Evolutionary conservation across 1,140 invertebrate genomes (phyloP), one percentile per base, ranked within the genome.

Genomic region (Rhynchophorus ferrugineus): DNA sequence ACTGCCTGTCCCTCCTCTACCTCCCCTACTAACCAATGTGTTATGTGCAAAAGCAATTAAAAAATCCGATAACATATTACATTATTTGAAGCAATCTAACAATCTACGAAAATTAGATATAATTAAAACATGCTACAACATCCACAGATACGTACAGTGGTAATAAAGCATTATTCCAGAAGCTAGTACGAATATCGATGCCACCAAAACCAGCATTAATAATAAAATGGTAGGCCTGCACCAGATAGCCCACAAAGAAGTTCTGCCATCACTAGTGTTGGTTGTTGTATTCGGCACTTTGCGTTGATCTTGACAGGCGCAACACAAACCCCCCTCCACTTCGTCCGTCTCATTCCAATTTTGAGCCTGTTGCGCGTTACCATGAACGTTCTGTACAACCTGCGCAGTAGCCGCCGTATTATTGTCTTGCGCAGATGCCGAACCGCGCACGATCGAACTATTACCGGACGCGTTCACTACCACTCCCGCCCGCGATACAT

Each of bases 401-500:
- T 46, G 52, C 29, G 45, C 56, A 19, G 43, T 37, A n/a, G 53
- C 55, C 20, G 39, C 24, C 14, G 51, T 16, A 17, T 51, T 37
- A 9, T 29, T 35, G 9, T n/a, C 17, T 17, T 19, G 24, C n/a
- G 33, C 14, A 14, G 16, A 5, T 14, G 34, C 49, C 8, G 44
- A 54, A 21, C 37, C 22, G 18, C 51, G 49, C 39, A 74, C 65
- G 0, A 74, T 72, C 44, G 65, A 69, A 2, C 67, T 74, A 49
- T 76, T 71, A 3, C 74, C 73, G 50, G 69, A 71, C 17, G 70
- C 71, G 56, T 76, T 76, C 6, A 77, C 75, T 7, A 78, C 69
- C 7, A 77, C 73, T 3, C 74, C 46, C 14, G 51, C 75, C 35
- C 75, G 74, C 47, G 74, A 76, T 1, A 68, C 69, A 19, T 50